Base-by-base conservation (phyloP, 2,888 invertebrate genomes). In the Anthophora plumipes region DNA sequence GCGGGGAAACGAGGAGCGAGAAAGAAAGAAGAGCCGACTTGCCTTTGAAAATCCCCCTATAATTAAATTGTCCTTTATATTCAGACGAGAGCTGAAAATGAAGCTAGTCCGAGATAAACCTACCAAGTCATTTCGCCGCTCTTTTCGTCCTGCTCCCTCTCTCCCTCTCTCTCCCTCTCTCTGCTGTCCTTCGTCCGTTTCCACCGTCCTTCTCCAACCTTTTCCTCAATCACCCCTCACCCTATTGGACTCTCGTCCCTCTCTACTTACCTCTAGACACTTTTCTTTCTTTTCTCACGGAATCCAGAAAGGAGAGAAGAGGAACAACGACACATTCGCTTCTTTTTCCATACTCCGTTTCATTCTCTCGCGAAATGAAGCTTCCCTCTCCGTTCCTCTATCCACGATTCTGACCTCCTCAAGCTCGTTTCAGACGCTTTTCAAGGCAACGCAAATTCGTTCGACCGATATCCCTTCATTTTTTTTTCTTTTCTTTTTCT, bases 1-100 rank as follows among this genome's bases (percentile, higher is more conserved):
- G 57, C 22, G 54, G 25, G 20, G 59, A 67, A 71, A 72, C 72
- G 73, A 54, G 48, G 41, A 22, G 66, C n/a, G 54, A 37, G 39
- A 63, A 52, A 52, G 70, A 55, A 50, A 57, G 50, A 54, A 57
- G 60, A 46, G 52, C n/a, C 63, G 80, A 79, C 77, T 76, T 66
- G 80, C 85, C 87, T 84, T 87, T 83, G 88, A 84, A 88, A 91
- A 90, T 90, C 89, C 86, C 74, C 85, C 87, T 89, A 90, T 91
- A 90, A 91, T 91, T 90, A 91, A 91, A 91, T 91, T 90, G 90
- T 90, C 89, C 82, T 90, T 91, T 89, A 91, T 89, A 91, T 89
- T 89, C 88, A 79, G 85, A 85, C 82, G 85, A 83, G 86, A 88
- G 88, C 84, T 88, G 87, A 90, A 85, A 89, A 90, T 89, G 87